phyloP scores from a whole-genome alignment of 2,888 invertebrate genomes.

The Girardia tigrina region DNA sequence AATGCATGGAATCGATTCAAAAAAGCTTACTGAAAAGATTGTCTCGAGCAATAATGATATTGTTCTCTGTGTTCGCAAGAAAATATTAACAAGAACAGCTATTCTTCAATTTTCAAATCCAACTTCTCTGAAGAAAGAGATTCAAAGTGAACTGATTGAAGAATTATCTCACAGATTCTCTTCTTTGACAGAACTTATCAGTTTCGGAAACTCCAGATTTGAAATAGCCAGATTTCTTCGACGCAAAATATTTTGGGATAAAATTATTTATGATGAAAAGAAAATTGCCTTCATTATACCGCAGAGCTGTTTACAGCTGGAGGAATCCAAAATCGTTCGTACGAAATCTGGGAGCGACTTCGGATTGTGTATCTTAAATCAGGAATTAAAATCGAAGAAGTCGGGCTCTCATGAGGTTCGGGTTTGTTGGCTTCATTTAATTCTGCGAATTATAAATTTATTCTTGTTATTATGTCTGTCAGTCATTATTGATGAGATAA shows the following conservation, averaged over 20 bases:
- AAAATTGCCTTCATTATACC: background rate
- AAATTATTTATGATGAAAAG: background rate
- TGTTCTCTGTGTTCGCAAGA: background rate
- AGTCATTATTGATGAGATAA: too few species aligned
- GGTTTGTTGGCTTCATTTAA: too few species aligned
- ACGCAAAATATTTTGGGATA: background rate
- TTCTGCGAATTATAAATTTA: too few species aligned
- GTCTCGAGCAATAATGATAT: constrained; percentile 11
- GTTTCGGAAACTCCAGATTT: background rate
- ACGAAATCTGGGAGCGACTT: background rate
- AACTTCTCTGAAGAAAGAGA: background rate
- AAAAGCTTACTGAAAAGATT: background rate
- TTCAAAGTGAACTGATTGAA: background rate
- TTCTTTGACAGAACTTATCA: background rate
- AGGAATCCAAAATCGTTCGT: background rate
- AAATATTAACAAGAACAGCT: background rate
- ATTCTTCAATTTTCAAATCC: background rate
- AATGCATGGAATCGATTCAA: background rate
- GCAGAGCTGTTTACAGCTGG: background rate
- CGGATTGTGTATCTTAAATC: background rate
- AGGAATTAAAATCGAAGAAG: constrained; percentile 1
- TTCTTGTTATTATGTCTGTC: too few species aligned
- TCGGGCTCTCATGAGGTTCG: background rate
- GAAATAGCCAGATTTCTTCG: background rate
- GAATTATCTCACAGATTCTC: constrained; percentile 11